phyloP scores from a whole-genome alignment of 2,888 invertebrate species.

The Tiliacea citrago region DNA sequence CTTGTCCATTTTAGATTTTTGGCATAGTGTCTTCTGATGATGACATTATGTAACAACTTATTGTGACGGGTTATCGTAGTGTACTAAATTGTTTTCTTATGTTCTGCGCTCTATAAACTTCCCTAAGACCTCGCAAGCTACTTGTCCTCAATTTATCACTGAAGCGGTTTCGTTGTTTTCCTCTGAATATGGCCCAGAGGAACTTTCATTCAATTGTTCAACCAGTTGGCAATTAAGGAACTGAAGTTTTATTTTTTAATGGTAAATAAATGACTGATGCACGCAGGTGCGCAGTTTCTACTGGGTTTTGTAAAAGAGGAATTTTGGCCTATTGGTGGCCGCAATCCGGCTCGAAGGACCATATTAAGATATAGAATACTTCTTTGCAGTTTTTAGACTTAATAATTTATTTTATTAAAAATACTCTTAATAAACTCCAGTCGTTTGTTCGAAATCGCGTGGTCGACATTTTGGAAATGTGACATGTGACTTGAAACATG shows the following conservation, averaged over 20 bases:
- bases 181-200: background rate
- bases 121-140: background rate
- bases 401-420: too few species aligned
- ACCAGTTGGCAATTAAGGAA: background rate
- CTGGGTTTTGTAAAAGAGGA: background rate
- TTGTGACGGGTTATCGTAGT: background rate
- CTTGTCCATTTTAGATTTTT: background rate
- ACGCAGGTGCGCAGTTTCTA: background rate
- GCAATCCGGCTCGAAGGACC: conserved; percentile 2
- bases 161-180: background rate
- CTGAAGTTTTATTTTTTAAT: background rate
- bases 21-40: background rate
- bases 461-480: background rate
- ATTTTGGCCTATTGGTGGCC: background rate
- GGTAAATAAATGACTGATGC: background rate
- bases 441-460: background rate
- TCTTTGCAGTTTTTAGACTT: background rate
- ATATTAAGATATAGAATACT: background rate
- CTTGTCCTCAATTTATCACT: background rate
- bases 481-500: background rate
- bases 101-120: background rate
- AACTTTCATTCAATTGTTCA: background rate
- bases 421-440: too few species aligned
- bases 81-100: background rate
- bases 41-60: background rate